Evolutionary conservation across 2,113 vertebrate species (phyloP), one percentile per base, ranked within the genome.

Genomic region (Neodontobutis hainanensis): DNA sequence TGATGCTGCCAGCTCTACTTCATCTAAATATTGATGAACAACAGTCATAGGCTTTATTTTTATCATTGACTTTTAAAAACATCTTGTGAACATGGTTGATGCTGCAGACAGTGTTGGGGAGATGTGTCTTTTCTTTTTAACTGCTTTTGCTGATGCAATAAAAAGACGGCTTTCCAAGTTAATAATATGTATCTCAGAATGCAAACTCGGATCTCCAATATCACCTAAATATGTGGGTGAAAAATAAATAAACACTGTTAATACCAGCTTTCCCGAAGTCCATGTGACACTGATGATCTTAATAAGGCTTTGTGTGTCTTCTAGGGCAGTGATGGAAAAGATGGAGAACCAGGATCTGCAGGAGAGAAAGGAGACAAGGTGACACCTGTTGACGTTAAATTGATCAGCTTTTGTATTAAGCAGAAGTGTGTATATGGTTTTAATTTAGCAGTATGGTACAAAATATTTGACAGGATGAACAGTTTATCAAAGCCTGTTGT

Each of bases 361-460:
- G 96, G 96, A 16, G 74, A 16, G 45, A 94, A 91, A 48, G 96
- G 96, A 62, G 91, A 94, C 58, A 94, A 94, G 92, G 96, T 97
- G 62, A 85, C 38, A 48, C 15, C 19, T 27, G 19, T 27, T 27
- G 19, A 27, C 19, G 19, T 27, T 27, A 27, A 27, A 27, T 27
- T 27, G 19, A 27, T 27, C 19, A 27, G 19, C 19, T 27, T 27
- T 27, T 27, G 19, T 27, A 27, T 27, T 27, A 27, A 27, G 19
- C 19, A 27, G 19, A 2, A 27, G 19, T 27, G 19, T 27, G 19
- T 27, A 27, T 27, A 27, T 27, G 19, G 19, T 27, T 27, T 27
- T 40, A 5, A 40, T 40, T 40, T 40, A 40, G 8, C 38, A 40
- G 8, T 40, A 40, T 40, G 38, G 8, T 40, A 40, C 5, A 8